Conservation (phyloP, 2,888 invertebrate genomes). For the Andrena marginata region DNA sequence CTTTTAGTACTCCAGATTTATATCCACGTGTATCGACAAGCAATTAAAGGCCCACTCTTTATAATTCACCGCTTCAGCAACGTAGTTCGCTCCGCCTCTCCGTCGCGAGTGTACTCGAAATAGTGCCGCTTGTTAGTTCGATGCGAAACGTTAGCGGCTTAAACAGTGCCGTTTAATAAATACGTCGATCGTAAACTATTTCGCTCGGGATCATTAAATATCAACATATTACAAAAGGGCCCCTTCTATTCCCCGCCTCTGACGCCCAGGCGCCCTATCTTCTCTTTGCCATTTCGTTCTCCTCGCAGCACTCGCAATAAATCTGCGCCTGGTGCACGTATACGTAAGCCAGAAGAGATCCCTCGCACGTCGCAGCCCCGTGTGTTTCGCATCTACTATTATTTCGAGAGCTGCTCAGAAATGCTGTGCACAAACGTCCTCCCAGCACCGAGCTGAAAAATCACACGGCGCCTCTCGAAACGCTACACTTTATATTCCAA, state of each 20-base stretch:
- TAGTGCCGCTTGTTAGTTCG: conserved; percentile 75
- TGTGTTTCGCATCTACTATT: conserved; percentile 72
- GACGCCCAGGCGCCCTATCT: conserved; percentile 32
- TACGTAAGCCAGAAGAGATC: conserved; percentile 29
- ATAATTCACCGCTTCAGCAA: conserved; percentile 29
- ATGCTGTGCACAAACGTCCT: conserved; percentile 60
- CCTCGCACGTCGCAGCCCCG: conserved; percentile 42
- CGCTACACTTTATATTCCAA: neutral
- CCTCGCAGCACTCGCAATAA: conserved; percentile 73
- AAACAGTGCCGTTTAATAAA: conserved; percentile 81
- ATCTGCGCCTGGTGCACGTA: conserved; percentile 69
- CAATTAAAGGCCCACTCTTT: conserved; percentile 31
- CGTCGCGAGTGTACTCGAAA: conserved; percentile 53
- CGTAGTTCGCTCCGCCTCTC: conserved; percentile 55
- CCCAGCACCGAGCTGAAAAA: conserved; percentile 40
- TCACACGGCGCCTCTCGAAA: neutral
- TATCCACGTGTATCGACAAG: neutral
- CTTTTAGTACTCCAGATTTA: neutral
- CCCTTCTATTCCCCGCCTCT: conserved; percentile 26
- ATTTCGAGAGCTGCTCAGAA: conserved; percentile 67
- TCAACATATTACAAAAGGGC: conserved; percentile 78
- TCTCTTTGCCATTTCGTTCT: conserved; percentile 60
- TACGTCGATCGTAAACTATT: conserved; percentile 83
- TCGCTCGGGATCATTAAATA: conserved; percentile 80
- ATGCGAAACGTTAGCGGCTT: conserved; percentile 69